Evolutionary conservation across 2,888 invertebrate species (phyloP).

Genomic region (Melieria omissa): DNA sequence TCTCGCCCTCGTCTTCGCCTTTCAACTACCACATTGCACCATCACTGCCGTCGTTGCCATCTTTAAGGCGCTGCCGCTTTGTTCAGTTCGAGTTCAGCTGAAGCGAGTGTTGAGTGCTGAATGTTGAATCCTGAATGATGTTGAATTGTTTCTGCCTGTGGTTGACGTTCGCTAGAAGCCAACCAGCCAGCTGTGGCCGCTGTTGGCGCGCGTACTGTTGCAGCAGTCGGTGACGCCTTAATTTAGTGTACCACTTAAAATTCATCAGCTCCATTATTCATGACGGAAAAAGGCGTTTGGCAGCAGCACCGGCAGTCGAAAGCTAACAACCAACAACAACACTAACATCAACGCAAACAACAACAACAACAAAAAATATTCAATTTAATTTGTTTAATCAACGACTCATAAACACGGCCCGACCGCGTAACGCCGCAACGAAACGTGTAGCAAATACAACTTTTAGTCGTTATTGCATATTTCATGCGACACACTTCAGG

Average conservation of each 20-base stretch:
- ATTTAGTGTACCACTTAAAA: conserved; percentile 30
- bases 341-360: background rate
- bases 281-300: conserved; percentile 23
- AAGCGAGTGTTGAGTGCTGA: too few relatives aligned
- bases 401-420: too few relatives aligned
- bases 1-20: background rate
- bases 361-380: background rate
- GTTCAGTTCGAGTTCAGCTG: too few relatives aligned
- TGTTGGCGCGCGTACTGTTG: too few relatives aligned
- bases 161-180: too few relatives aligned
- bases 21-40: background rate
- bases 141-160: conserved; percentile 13
- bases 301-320: background rate
- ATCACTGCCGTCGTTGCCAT: conserved; percentile 3
- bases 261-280: conserved; percentile 32
- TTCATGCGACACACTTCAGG: too few relatives aligned
- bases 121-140: background rate
- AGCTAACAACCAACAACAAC: background rate
- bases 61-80: background rate
- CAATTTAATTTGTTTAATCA: too few relatives aligned
- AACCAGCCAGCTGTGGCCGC: too few relatives aligned
- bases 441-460: too few relatives aligned
- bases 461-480: too few relatives aligned
- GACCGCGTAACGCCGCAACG: too few relatives aligned
- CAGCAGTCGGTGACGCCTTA: conserved; percentile 10